A percentile compares a stretch with the other conserved stretches of the same genome.
Evolutionary conservation across 2,888 invertebrate genomes (phyloP).

Genomic region (Anorthoa munda): DNA sequence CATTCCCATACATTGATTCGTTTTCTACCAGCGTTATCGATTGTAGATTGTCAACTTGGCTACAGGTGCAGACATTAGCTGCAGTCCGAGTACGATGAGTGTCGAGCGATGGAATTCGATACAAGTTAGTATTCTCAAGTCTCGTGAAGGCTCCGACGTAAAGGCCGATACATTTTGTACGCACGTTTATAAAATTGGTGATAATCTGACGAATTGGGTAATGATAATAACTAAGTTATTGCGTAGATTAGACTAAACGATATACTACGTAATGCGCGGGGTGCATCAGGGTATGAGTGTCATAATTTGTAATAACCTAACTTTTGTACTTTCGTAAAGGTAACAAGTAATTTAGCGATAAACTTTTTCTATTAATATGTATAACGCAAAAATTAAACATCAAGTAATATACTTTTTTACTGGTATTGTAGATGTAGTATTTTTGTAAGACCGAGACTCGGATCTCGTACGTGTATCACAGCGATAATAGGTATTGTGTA

Average conservation of each 20-base stretch:
- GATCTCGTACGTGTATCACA: constrained; percentile 89
- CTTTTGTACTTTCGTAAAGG: constrained; percentile 90
- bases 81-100: constrained; percentile 53
- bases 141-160: constrained; percentile 56
- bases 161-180: constrained; percentile 68
- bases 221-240: constrained; percentile 88
- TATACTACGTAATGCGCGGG: constrained; percentile 88
- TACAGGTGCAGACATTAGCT: constrained; percentile 68
- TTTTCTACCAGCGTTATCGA: no score
- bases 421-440: constrained; percentile 89
- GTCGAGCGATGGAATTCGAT: constrained; percentile 52
- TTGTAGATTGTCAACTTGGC: no score
- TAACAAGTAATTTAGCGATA: constrained; percentile 88
- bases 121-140: constrained; percentile 48
- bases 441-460: constrained; percentile 86
- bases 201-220: constrained; percentile 90
- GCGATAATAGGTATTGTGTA: constrained; percentile 89
- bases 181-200: constrained; percentile 78
- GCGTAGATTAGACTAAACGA: constrained; percentile 87
- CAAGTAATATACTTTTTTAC: constrained; percentile 89
- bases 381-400: constrained; percentile 85
- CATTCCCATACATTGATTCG: no score
- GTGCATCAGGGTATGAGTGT: constrained; percentile 91
- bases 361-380: constrained; percentile 88
- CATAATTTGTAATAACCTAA: constrained; percentile 87